Evolutionary conservation across 2,888 invertebrate genomes (phyloP), one percentile per base, ranked within the genome.

Genomic region (Dryococelus australis): DNA sequence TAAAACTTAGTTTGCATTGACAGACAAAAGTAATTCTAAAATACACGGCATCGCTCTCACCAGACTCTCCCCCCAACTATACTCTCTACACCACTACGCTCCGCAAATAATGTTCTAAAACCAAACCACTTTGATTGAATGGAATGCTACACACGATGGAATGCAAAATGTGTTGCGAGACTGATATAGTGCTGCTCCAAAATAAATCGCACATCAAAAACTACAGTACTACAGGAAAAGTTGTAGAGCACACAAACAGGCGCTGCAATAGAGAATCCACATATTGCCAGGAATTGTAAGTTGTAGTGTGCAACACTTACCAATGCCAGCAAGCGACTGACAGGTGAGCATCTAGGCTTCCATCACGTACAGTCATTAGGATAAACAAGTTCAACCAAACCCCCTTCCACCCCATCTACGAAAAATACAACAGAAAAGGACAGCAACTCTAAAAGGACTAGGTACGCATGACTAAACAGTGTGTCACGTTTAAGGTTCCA

Each of bases 61-160:
- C 65, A 20, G 26, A 35, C 35, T 28, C 78, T 26, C 78, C 79
- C 79, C 79, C 86, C 80, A 80, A 86, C 81, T 86, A 86, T 35
- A 27, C 53, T 47, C 26, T 12, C 43, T 79, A 86, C 65, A 9
- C 78, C 26, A 20, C n/a, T 78, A 65, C 35, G 35, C 47, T 86
- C 81, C 80, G 28, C 26, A 86, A 79, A 80, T 65, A 65, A 65
- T 13, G 27, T 86, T 86, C 35, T 81, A 86, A 79, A 86, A 24
- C 79, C 51, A 78, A 86, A n/a, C 43, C 28, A 78, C 27, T 65
- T 35, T 78, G 53, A 65, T n/a, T 65, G 65, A 65, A 20, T 65
- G 88, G 88, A 88, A 88, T 88, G 88, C 86, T 65, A 85, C 84
- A 65, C 53, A 35, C 84, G 83, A 78, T 86, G 88, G 88, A 88